Evolutionary conservation across 2,113 vertebrate species (phyloP), one percentile per base, ranked within the genome.

Genomic region (Cinclus mexicanus): DNA sequence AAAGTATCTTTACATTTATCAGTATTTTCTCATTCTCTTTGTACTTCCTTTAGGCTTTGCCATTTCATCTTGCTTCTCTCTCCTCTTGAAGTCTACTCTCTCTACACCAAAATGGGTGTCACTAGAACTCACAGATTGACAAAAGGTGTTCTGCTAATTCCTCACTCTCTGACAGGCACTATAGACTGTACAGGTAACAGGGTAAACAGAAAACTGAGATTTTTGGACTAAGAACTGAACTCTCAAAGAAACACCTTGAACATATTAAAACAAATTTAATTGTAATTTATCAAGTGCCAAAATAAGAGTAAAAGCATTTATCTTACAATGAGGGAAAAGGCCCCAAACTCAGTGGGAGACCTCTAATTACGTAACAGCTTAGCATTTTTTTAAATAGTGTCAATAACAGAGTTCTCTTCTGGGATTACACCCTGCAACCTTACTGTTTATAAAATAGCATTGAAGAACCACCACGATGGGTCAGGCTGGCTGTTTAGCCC

Each of bases 271-370:
- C 2, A 4, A 72, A 83, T 86, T 80, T 68, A 92, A 80, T 16
- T 69, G 26, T 49, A 83, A 85, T 85, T 92, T 68, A 90, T 86
- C 67, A 93, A 56, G 35, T 56, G 79, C 35, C 82, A 95, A 94
- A 72, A 90, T 49, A 87, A 56, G 70, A 65, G 70, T 67, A 93
- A 93, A 87, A 63, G 26, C 10, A 55, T 83, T 87, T 74, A 31
- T 76, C 39, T 79, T 76, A 65, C 46, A 86, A 57, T 50, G 23
- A 92, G 11, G 14, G 4, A 53, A 63, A 90, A 78, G 24, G 49
- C 49, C 94, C 64, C 10, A 6, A 69, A n/a, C 68, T 71, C 78
- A 93, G 37, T 50, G 16, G 1, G 3, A 84, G 49, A 92, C 16
- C 35, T 77, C 61, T 83, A 85, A 88, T 90, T 88, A 80, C 46